Conservation (phyloP, 2,797 vertebrate genomes). For the Sorex maritimensis region DNA sequence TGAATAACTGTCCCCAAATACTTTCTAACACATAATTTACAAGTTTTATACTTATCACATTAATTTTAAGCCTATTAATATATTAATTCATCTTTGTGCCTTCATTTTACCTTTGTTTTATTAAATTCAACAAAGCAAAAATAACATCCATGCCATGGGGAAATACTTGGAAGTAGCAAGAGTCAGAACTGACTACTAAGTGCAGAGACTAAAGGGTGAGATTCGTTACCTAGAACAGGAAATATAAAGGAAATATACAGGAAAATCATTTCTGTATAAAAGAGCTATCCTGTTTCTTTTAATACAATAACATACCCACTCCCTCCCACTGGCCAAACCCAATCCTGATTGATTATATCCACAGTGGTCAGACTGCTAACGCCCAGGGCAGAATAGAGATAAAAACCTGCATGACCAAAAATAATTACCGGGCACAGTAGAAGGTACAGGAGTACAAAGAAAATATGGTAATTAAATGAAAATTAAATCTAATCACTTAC, state of each 20-base stretch:
- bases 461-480: neutral
- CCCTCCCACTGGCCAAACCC: constrained; percentile 33
- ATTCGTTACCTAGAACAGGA: no score
- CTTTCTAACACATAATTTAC: constrained; percentile 44
- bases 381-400: constrained; percentile 11
- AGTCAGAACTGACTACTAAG: neutral
- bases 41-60: constrained; percentile 38
- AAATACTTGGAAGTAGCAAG: neutral
- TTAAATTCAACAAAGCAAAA: constrained; percentile 37
- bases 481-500: constrained; percentile 44
- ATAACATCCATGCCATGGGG: neutral
- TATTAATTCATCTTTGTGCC: constrained; percentile 52
- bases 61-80: constrained; percentile 36
- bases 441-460: neutral
- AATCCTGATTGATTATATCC: neutral
- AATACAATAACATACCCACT: neutral
- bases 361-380: neutral
- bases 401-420: neutral
- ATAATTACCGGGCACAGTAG: neutral
- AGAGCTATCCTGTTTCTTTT: neutral
- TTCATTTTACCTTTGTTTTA: constrained; percentile 37
- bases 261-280: neutral
- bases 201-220: no score
- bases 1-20: constrained; percentile 46
- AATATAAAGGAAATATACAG: no score